phyloP scores from a whole-genome alignment of 2,113 vertebrate species.

The Loxodonta africana region DNA sequence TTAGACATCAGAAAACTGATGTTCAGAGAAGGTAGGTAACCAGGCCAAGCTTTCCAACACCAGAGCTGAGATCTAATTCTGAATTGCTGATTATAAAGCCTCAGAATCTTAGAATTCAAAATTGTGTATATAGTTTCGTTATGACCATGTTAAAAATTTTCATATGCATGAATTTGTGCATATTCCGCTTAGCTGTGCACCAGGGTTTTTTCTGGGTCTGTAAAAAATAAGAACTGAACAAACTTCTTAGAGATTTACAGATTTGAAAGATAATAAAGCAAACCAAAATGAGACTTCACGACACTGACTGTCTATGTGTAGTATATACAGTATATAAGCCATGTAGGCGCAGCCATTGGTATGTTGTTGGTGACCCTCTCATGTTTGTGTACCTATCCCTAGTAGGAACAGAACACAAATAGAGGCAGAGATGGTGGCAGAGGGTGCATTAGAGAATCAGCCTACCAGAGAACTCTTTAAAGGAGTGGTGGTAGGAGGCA shows the following conservation, averaged over 20 bases:
- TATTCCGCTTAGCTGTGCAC: not conserved
- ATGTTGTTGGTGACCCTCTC: too few relatives aligned
- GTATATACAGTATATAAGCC: too few relatives aligned
- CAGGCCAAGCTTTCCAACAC: not conserved
- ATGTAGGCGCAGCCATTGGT: accelerated
- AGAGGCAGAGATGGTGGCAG: too few relatives aligned
- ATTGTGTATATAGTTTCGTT: not conserved
- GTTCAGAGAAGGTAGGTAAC: not conserved
- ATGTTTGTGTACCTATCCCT: too few relatives aligned
- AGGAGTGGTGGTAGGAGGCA: not conserved
- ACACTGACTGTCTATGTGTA: too few relatives aligned
- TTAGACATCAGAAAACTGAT: not conserved
- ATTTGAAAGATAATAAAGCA: not conserved
- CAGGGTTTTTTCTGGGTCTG: not conserved
- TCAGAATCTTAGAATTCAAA: not conserved
- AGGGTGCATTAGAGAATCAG: too few relatives aligned
- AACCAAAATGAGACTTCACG: not conserved
- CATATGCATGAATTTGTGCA: not conserved
- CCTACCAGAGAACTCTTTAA: not conserved
- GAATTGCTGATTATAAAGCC: not conserved
- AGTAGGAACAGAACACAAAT: too few relatives aligned
- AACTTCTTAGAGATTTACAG: not conserved
- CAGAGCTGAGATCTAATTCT: not conserved
- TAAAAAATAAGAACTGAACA: not conserved
- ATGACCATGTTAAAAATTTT: not conserved